These are phyloP conservation scores for Nymphicus hollandicus DNA, from an alignment of 2,113 vertebrate species.

Conservation along the genomic window DNA sequence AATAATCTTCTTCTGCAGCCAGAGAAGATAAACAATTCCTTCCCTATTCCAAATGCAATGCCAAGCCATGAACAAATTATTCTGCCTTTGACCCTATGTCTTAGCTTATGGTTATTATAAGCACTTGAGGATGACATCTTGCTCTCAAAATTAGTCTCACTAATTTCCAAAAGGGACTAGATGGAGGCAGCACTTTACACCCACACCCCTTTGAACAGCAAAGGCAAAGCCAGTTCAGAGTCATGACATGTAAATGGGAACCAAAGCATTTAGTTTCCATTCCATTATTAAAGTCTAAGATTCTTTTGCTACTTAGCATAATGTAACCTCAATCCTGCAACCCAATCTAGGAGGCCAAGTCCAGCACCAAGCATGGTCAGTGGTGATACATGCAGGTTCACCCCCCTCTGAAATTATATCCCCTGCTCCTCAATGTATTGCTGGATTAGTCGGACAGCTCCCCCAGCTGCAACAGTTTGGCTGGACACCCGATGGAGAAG, in stretches of 20 bases:
- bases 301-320: neutral
- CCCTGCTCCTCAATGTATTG: neutral
- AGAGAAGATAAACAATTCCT: neutral
- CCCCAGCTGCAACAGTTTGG: neutral
- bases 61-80: neutral
- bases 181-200: neutral
- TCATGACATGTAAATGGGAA: neutral
- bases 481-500: neutral
- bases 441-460: neutral
- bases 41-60: neutral
- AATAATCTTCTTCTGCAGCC: neutral
- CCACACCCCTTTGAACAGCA: neutral
- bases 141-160: neutral
- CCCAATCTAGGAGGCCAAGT: neutral
- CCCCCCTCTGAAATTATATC: neutral
- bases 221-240: neutral
- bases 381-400: neutral
- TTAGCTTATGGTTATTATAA: neutral
- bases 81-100: neutral
- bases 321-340: neutral
- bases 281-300: neutral
- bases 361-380: fast-evolving
- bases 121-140: neutral
- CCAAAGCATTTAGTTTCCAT: neutral
- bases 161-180: neutral